A percentile compares a stretch with the other conserved stretches of the same genome.
phyloP scores from a whole-genome alignment of 2,888 invertebrate species.

The Drosophila kanekoi region DNA sequence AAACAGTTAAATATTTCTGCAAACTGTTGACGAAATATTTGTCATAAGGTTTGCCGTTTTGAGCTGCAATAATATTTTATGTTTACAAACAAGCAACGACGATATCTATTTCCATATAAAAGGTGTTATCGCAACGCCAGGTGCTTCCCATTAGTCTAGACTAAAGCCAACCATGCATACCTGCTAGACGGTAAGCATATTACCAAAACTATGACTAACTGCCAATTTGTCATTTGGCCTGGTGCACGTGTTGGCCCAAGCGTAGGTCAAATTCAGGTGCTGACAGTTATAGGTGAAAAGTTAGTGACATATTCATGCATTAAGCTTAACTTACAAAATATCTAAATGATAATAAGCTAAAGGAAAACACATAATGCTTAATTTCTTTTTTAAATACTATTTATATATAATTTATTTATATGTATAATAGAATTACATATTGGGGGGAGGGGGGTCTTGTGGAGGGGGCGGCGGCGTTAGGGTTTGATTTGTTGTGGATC shows the following conservation, averaged over 20 bases:
- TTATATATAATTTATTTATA: constrained; percentile 81
- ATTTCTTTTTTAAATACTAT: constrained; percentile 72
- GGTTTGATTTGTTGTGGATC: constrained; percentile 50
- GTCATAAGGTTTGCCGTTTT: no score
- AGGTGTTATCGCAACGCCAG: constrained; percentile 42
- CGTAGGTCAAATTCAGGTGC: constrained; percentile 25
- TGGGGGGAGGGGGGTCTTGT: constrained; percentile 38
- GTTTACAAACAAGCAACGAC: constrained; percentile 17
- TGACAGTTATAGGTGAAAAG: not conserved
- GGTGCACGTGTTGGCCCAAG: constrained; percentile 38
- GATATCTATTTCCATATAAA: constrained; percentile 17
- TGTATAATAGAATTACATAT: constrained; percentile 80
- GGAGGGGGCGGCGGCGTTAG: constrained; percentile 25
- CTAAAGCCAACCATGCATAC: constrained; percentile 12
- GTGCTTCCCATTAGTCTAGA: constrained; percentile 39
- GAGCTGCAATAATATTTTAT: not conserved
- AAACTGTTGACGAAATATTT: no score
- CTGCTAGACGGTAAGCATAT: constrained; percentile 4
- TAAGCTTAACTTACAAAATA: not conserved
- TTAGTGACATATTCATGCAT: not conserved
- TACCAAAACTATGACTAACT: constrained; percentile 31
- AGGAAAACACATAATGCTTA: not conserved
- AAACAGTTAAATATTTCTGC: no score
- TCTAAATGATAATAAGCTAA: not conserved
- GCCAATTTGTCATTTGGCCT: constrained; percentile 14